Evolutionary conservation across 2,113 vertebrate genomes (phyloP), one percentile per base, ranked within the genome.

Genomic region (Pterocles gutturalis): DNA sequence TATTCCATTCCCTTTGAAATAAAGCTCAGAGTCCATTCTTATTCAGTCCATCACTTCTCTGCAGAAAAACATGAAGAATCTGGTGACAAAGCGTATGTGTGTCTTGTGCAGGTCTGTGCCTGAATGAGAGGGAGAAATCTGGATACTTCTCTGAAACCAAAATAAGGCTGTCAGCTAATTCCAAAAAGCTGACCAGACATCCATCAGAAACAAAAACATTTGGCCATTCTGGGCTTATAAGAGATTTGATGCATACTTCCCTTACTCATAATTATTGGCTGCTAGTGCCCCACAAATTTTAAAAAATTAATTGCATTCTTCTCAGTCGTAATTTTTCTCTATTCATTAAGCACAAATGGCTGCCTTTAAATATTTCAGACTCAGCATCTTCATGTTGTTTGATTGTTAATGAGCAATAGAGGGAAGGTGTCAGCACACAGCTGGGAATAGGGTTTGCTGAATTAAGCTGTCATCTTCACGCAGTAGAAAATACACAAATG

Each of bases 361-460:
- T 93, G 65, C 61, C 66, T 95, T 88, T n/a, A 75, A 83, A 61
- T 87, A 82, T 79, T 91, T 90, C 75, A 88, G 53, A 78, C 48
- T 93, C 80, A 81, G 86, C 76, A 88, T 76, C 57, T 92, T 60
- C 65, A 58, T 7, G 2, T 36, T 62, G 24, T 48, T 92, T 80
- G 80, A 41, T n/a, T 84, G 55, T 54, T 90, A 78, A 69, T 38
- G 65, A 95, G 80, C 53, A 95, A 58, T 6, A 51, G 62, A 77
- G 51, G 43, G 34, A 94, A 43, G 24, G 73, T 33, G 64, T 54
- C 69, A 78, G 88, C 80, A 89, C 62, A 62, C 75, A 93, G 82
- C 75, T 86, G 41, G 71, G 78, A 95, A 45, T 8, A 67, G 60
- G 29, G 29, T 9, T 89, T 73, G 69, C 83, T 92, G 95, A 92